phyloP scores from a whole-genome alignment of 35 echinoderm and acorn worm species.

The Ophioderma brevispina region DNA sequence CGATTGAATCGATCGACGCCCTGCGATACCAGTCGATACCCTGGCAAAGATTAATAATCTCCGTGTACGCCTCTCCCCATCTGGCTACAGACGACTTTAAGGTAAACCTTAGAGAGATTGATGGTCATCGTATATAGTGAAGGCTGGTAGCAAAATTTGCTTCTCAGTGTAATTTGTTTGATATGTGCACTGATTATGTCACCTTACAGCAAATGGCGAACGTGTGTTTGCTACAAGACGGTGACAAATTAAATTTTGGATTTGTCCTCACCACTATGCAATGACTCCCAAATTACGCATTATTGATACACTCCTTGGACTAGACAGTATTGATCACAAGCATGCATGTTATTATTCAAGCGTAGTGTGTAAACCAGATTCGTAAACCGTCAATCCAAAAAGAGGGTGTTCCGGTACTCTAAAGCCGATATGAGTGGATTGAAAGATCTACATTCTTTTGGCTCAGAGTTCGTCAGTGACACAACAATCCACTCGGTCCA shows the following conservation, averaged over 20 bases:
- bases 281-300: neutral
- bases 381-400: neutral
- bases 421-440: neutral
- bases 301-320: neutral
- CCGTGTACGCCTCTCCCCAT: neutral
- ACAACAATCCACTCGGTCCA: neutral
- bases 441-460: neutral
- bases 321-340: neutral
- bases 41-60: neutral
- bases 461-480: neutral
- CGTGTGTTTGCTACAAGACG: neutral
- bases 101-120: neutral
- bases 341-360: neutral
- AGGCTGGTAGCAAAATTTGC: neutral
- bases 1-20: neutral
- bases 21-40: neutral
- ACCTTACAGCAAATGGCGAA: neutral
- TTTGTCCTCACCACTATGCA: neutral
- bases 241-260: neutral
- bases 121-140: neutral
- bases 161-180: neutral
- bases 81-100: slow-evolving; percentile 6
- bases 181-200: neutral
- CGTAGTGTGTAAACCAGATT: neutral
- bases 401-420: neutral